A percentile compares a stretch with the other conserved stretches of the same genome.
phyloP scores from a whole-genome alignment of 2,113 vertebrate genomes.

The Triplophysa siluroides region DNA sequence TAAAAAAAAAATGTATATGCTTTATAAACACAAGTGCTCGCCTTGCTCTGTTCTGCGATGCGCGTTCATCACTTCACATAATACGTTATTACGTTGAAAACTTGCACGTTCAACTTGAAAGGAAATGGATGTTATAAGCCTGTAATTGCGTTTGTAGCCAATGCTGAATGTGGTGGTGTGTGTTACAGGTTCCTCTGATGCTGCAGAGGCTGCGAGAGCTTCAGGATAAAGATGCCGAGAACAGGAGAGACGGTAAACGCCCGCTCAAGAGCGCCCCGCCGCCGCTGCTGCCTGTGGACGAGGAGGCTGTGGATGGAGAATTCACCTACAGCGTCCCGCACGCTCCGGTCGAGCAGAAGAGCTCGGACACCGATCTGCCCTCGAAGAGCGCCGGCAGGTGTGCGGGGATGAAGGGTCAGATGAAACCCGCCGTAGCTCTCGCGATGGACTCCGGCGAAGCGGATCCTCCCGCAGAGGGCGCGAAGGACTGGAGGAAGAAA shows the following conservation, averaged over 20 bases:
- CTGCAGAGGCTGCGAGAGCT: constrained; percentile 89
- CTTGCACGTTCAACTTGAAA: too few relatives aligned
- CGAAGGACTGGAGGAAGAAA: constrained; percentile 74
- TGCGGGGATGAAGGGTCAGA: constrained; percentile 78
- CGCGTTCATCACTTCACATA: too few relatives aligned
- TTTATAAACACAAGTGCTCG: too few relatives aligned
- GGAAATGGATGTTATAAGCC: too few relatives aligned
- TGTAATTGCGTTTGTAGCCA: neutral
- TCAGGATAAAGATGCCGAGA: constrained; percentile 86
- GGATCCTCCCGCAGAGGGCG: constrained; percentile 65
- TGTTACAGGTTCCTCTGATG: constrained; percentile 89
- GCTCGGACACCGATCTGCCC: constrained; percentile 70
- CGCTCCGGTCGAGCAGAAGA: neutral
- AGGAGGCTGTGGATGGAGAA: constrained; percentile 93
- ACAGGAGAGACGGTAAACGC: constrained; percentile 84
- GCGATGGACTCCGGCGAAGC: constrained; percentile 58
- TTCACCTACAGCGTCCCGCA: constrained; percentile 62
- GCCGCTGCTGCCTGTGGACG: constrained; percentile 87
- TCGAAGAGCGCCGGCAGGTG: constrained; percentile 80
- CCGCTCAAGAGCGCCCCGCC: constrained; percentile 83
- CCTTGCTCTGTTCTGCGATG: too few relatives aligned
- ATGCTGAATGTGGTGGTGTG: constrained; percentile 29
- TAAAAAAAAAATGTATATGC: too few relatives aligned
- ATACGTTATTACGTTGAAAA: too few relatives aligned
- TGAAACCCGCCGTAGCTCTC: constrained; percentile 73